Evolutionary conservation across 1,140 invertebrate genomes (phyloP).

Genomic region (Magallana angulata): DNA sequence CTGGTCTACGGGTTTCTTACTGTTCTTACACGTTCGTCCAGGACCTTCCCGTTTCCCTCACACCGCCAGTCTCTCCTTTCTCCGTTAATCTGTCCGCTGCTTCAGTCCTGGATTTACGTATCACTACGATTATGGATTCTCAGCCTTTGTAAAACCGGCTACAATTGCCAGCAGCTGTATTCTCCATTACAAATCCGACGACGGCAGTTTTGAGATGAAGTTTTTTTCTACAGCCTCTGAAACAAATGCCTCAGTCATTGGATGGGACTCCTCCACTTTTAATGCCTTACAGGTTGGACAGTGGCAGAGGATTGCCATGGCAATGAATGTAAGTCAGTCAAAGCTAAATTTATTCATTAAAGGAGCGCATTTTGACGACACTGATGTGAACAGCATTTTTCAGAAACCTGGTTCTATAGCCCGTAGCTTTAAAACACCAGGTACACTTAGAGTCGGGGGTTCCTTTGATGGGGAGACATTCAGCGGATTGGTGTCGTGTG

Average conservation of each 20-base stretch:
- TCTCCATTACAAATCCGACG: not conserved
- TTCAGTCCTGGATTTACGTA: not conserved
- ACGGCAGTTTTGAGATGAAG: not conserved
- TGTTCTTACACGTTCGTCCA: not conserved
- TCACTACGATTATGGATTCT: not conserved
- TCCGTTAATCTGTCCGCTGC: not conserved
- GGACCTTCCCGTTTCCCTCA: not conserved
- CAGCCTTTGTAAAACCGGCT: not conserved
- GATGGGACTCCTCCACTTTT: not conserved
- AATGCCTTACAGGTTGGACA: too few relatives aligned
- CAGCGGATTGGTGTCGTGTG: not conserved
- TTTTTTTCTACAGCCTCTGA: not conserved
- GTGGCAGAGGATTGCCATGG: not conserved
- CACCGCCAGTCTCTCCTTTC: not conserved
- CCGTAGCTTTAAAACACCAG: too few relatives aligned
- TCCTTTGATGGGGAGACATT: not conserved
- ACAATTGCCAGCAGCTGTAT: not conserved
- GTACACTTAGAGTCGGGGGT: not conserved
- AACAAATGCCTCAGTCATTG: not conserved
- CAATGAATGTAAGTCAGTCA: not conserved
- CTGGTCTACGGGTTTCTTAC: not conserved
- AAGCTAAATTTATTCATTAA: not conserved
- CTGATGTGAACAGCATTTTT: not conserved
- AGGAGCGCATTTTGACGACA: not conserved
- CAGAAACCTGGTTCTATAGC: too few relatives aligned